Percentiles rank a stretch among this genome's conserved stretches.
Conservation (phyloP, 2,888 invertebrate genomes). For the Sylvicola cinctus region DNA sequence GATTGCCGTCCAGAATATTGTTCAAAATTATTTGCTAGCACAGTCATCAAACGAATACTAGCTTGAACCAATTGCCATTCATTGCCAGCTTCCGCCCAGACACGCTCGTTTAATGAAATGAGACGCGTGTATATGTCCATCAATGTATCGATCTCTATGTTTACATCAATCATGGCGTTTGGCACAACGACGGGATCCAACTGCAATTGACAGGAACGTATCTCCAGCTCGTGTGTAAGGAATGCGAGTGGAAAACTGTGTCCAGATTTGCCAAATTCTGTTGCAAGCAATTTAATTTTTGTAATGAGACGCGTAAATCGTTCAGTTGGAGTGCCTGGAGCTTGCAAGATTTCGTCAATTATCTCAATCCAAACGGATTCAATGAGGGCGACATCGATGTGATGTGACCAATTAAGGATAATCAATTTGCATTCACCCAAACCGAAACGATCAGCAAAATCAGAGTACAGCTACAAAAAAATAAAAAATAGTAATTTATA, state of each 20-base stretch:
- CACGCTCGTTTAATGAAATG: slow-evolving; percentile 62
- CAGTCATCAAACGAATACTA: slow-evolving; percentile 47
- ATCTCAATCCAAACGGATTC: slow-evolving; percentile 87
- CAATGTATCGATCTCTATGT: slow-evolving; percentile 54
- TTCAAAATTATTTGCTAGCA: slow-evolving; percentile 41
- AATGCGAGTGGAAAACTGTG: slow-evolving; percentile 80
- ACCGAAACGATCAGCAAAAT: slow-evolving; percentile 77
- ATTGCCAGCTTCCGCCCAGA: slow-evolving; percentile 68
- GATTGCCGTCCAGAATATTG: slow-evolving; percentile 26
- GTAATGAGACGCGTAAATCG: slow-evolving; percentile 45
- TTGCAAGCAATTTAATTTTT: slow-evolving; percentile 56
- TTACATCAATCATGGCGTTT: slow-evolving; percentile 50
- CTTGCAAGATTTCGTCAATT: slow-evolving; percentile 36
- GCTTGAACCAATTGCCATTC: slow-evolving; percentile 70
- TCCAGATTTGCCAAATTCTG: slow-evolving; percentile 59
- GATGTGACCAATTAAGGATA: slow-evolving; percentile 86
- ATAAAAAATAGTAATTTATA: slow-evolving; percentile 17
- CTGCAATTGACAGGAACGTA: slow-evolving; percentile 50
- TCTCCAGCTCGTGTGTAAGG: slow-evolving; percentile 58
- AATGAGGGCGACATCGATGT: slow-evolving; percentile 69
- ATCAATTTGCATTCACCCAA: slow-evolving; percentile 87
- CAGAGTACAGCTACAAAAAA: slow-evolving; percentile 46
- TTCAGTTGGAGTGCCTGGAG: slow-evolving; percentile 27
- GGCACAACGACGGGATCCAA: slow-evolving; percentile 58
- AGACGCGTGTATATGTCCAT: slow-evolving; percentile 67